These are phyloP conservation scores for Heteromormyrus szaboi DNA, from an alignment of 2,797 vertebrate species.

Conservation along the genomic window DNA sequence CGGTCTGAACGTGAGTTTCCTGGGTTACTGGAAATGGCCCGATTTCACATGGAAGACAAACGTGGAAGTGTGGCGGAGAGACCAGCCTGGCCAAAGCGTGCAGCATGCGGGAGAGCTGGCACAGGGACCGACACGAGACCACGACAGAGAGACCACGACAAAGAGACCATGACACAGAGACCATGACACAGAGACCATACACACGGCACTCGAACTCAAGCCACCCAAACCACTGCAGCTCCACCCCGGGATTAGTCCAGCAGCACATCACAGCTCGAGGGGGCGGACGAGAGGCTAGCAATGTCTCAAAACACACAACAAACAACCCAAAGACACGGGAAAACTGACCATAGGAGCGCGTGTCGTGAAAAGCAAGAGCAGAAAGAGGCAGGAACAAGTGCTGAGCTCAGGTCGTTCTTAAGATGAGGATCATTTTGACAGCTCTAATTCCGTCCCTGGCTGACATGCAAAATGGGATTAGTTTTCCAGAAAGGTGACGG, in stretches of 20 bases:
- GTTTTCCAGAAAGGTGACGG: constrained; percentile 47
- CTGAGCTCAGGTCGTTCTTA: constrained; percentile 54
- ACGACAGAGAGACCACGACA: neutral
- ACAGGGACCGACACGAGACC: neutral
- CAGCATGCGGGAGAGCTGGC: neutral
- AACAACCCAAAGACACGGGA: constrained; percentile 31
- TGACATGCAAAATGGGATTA: constrained; percentile 55
- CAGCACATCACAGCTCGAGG: neutral
- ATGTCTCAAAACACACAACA: neutral
- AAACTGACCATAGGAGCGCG: constrained; percentile 73
- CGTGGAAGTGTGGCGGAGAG: neutral
- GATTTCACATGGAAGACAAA: neutral
- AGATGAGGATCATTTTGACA: constrained; percentile 54
- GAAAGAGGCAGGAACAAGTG: constrained; percentile 53
- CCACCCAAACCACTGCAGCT: neutral
- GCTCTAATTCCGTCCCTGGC: constrained; percentile 83
- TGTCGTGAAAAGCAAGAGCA: constrained; percentile 38
- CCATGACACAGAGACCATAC: neutral
- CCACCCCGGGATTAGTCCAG: neutral
- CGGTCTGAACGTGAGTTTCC: neutral
- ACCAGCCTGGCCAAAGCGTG: neutral
- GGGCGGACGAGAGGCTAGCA: neutral
- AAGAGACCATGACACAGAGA: neutral
- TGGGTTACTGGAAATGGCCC: neutral
- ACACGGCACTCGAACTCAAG: neutral